phyloP scores from a whole-genome alignment of 2,888 invertebrate genomes.

The Pyrocoelia pectoralis region DNA sequence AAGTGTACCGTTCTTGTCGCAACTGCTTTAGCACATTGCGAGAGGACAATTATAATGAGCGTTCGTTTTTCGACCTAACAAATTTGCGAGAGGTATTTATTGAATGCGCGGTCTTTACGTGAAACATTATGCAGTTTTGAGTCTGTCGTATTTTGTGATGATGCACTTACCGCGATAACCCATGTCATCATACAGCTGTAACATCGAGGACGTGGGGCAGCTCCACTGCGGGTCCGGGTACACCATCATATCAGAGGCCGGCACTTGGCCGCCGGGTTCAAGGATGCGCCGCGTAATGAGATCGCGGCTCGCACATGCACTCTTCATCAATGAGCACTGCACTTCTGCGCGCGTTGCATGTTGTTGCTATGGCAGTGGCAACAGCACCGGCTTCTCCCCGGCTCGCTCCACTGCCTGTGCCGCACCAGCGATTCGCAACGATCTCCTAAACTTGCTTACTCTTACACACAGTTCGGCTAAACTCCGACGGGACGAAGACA shows the following conservation, averaged over 20 bases:
- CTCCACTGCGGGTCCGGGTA: slow-evolving; percentile 71
- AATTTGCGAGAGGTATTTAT: slow-evolving; percentile 16
- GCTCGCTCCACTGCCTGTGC: slow-evolving; percentile 41
- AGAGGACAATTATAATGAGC: slow-evolving; percentile 20
- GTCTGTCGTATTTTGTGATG: slow-evolving; percentile 8
- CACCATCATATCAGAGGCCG: slow-evolving; percentile 63
- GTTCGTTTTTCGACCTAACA: slow-evolving; percentile 5
- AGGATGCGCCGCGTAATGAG: slow-evolving; percentile 55
- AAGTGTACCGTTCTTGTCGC: slow-evolving; percentile 22
- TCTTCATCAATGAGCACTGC: slow-evolving; percentile 54
- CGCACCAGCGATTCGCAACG: slow-evolving; percentile 44
- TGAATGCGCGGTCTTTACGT: too few species aligned
- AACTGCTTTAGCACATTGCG: slow-evolving; percentile 13
- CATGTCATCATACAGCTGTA: slow-evolving; percentile 72
- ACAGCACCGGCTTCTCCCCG: slow-evolving; percentile 42
- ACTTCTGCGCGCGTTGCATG: slow-evolving; percentile 47
- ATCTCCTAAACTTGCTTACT: slow-evolving; percentile 44
- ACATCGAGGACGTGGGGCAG: slow-evolving; percentile 63
- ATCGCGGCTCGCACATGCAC: slow-evolving; percentile 57
- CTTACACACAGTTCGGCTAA: slow-evolving; percentile 37
- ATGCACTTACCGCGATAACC: slow-evolving; percentile 68
- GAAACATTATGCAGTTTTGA: slow-evolving; percentile 12
- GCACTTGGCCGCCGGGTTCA: slow-evolving; percentile 49
- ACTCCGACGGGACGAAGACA: slow-evolving; percentile 31
- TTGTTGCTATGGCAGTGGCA: slow-evolving; percentile 49